Evolutionary conservation across 2,113 vertebrate genomes (phyloP).

Genomic region (Coptodon rendalli): DNA sequence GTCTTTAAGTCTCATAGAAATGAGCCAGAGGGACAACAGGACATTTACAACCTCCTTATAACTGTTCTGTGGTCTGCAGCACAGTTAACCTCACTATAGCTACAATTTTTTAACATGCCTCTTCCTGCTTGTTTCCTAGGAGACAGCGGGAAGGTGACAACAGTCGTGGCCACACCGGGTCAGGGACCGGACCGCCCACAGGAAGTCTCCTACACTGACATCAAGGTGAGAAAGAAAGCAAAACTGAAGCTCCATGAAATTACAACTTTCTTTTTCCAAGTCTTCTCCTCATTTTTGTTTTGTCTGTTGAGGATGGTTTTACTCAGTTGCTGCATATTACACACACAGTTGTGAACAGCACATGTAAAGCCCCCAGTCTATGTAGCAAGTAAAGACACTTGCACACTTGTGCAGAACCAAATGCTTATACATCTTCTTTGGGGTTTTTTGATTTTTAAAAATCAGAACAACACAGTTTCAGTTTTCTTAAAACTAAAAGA

Average conservation of each 20-base stretch:
- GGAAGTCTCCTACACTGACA: slow-evolving; percentile 90
- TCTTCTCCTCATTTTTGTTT: neutral
- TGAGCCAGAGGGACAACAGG: rapidly evolving
- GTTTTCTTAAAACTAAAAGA: neutral
- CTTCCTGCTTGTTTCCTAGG: slow-evolving; percentile 57
- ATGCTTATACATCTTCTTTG: rapidly evolving
- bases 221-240: slow-evolving; percentile 75
- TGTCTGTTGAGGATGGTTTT: neutral
- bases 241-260: neutral
- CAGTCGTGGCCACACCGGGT: slow-evolving; percentile 86
- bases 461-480: neutral
- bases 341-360: neutral
- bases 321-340: neutral
- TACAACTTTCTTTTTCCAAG: neutral
- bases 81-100: neutral
- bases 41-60: neutral
- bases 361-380: neutral
- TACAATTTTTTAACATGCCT: neutral
- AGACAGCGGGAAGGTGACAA: slow-evolving; percentile 88
- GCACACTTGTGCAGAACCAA: neutral
- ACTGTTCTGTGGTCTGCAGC: neutral
- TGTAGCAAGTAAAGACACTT: neutral
- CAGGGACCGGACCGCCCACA: slow-evolving; percentile 88
- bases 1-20: neutral
- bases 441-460: neutral